Evolutionary conservation across 2,113 vertebrate genomes (phyloP).

Genomic region (Anhinga rufa): DNA sequence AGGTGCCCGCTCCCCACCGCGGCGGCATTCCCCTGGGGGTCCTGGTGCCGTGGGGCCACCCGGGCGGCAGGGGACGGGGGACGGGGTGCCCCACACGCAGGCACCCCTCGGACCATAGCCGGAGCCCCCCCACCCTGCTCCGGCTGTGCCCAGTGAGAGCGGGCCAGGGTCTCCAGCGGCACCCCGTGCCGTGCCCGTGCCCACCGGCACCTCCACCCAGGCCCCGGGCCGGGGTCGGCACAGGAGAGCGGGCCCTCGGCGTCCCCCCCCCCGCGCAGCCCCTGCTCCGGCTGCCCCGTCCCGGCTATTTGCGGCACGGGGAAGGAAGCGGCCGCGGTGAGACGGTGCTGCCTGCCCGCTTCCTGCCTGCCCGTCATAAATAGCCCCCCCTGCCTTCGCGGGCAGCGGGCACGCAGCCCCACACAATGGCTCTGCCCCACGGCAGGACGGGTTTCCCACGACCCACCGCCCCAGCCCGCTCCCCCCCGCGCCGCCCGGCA

Average conservation of each 20-base stretch:
- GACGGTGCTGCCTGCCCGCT: not conserved
- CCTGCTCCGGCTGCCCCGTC: not conserved
- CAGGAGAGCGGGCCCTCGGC: not conserved
- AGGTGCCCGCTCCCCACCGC: fast-evolving
- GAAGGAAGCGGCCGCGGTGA: not conserved
- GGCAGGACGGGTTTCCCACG: not conserved
- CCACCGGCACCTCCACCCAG: not conserved
- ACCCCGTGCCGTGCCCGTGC: not conserved
- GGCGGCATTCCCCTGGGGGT: not conserved
- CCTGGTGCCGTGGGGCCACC: not conserved
- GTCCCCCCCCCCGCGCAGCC: not conserved
- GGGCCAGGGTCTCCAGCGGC: not conserved
- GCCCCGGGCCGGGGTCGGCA: not conserved
- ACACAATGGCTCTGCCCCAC: not conserved
- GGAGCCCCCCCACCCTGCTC: not conserved
- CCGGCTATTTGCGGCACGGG: not conserved
- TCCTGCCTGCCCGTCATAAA: not conserved
- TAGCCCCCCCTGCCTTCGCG: not conserved
- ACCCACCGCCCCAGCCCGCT: not conserved
- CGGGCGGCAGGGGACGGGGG: too few relatives aligned
- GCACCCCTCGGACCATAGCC: fast-evolving
- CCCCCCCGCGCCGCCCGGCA: too few relatives aligned
- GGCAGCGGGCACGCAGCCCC: not conserved
- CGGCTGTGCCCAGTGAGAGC: not conserved
- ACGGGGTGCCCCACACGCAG: fast-evolving